phyloP scores from a whole-genome alignment of 2,113 vertebrate species.

The Phoenicopterus ruber region DNA sequence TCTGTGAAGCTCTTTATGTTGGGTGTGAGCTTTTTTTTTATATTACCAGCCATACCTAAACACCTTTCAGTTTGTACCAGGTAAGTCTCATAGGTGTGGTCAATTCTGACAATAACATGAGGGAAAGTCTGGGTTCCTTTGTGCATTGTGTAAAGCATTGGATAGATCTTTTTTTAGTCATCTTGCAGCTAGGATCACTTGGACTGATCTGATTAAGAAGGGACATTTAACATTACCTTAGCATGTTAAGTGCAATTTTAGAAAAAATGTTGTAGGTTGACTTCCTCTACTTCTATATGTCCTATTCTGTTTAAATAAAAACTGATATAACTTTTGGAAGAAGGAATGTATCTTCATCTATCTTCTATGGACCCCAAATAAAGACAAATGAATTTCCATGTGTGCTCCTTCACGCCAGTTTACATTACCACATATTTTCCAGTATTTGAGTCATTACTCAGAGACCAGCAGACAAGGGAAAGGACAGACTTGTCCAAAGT shows the following conservation, averaged over 20 bases:
- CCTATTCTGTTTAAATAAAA: neutral
- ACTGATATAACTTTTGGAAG: neutral
- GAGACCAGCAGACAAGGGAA: neutral
- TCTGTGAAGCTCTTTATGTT: neutral
- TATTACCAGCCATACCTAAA: neutral
- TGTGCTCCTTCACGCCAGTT: neutral
- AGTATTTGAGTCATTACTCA: neutral
- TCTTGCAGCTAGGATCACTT: neutral
- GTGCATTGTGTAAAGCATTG: neutral
- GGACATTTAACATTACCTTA: neutral
- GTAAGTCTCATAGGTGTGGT: neutral
- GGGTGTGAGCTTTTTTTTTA: neutral
- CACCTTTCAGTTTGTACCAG: neutral
- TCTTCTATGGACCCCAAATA: neutral
- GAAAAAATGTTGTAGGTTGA: neutral
- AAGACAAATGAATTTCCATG: neutral
- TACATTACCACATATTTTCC: constrained; percentile 12
- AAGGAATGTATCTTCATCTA: neutral
- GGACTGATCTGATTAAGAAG: neutral
- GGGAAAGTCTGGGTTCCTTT: neutral
- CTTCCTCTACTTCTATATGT: neutral
- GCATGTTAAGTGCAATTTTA: neutral
- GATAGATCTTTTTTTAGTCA: neutral
- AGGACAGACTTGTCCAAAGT: neutral
- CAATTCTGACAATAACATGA: neutral